Conservation (phyloP, 2,797 vertebrate species). For the Xenops minutus region DNA sequence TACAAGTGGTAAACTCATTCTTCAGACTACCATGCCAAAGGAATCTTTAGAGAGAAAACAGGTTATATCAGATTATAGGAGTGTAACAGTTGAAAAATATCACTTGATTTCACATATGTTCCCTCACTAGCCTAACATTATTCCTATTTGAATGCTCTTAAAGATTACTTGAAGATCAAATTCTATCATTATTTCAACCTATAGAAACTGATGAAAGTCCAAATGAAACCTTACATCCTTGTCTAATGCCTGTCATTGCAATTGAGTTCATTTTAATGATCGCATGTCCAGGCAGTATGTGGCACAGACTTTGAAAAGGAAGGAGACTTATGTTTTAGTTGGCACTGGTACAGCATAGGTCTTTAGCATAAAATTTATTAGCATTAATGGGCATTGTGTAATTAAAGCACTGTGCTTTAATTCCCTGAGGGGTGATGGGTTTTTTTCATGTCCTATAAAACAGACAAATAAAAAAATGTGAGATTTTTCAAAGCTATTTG, state of each 20-base stretch:
- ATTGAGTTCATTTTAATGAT: neutral
- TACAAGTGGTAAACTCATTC: neutral
- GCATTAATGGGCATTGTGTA: conserved; percentile 7
- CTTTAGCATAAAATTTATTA: conserved; percentile 40
- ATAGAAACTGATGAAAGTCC: neutral
- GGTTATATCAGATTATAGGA: neutral
- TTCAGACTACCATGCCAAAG: neutral
- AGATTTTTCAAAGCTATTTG: neutral
- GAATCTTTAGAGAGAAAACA: neutral
- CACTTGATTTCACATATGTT: neutral
- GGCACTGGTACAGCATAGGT: neutral
- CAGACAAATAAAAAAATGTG: neutral
- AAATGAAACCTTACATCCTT: neutral
- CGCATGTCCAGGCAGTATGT: neutral
- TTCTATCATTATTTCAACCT: neutral
- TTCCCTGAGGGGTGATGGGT: neutral
- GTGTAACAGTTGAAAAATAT: neutral
- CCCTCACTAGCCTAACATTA: neutral
- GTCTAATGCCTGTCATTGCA: neutral
- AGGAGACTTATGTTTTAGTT: neutral
- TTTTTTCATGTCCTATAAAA: neutral
- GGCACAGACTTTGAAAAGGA: neutral
- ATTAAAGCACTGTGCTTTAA: conserved; percentile 29
- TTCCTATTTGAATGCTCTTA: neutral
- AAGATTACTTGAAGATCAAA: neutral